Base-by-base conservation (phyloP, 2,888 invertebrate genomes). In the Drosophila greeni region DNA sequence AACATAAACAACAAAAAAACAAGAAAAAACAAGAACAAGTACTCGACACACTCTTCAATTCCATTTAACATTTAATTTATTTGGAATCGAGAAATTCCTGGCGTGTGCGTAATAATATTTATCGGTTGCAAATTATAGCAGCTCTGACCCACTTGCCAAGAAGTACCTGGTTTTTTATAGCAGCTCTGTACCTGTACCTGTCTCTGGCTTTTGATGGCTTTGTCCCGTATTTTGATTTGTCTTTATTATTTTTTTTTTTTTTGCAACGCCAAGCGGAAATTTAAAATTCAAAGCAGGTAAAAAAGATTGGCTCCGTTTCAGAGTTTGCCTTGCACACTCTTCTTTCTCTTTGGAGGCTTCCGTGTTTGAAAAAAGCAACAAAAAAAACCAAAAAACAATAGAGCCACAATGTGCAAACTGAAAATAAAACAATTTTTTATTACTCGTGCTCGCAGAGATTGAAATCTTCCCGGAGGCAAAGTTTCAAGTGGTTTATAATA, bases 221-320 rank as follows among this genome's bases (percentile, higher is more conserved):
- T 48, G 56, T 55, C 40, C 65, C 66, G 65, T 24, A 64, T 61
- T 29, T 29, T 23, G 9, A 18, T 26, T 51, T 12, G 3, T 14
- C 23, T 20, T 23, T 14, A 20, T 39, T 39, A 11, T 55, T 26
- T 47, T 20, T 42, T 14, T 20, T 36, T 65, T 16, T 20, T 42
- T 65, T 29, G 53, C 64, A 24, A 2, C 14, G 33, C 42, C 58
- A 49, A 39, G 47, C 24, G 24, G 45, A 43, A 68, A 78, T 76
- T 78, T 76, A 29, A 59, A 47, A 79, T 79, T 74, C 78, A 76
- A 79, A 79, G 42, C 82, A 74, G 61, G 80, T 72, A 82, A 49
- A 57, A 57, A 61, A 52, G 37, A 45, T 45, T 43, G 55, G 62
- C 36, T 51, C n/a, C 43, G 45, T 47, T 53, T 69, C 29, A 3